Base-by-base conservation (phyloP, 2,888 invertebrate species). In the Nephrotoma guestfalica region DNA sequence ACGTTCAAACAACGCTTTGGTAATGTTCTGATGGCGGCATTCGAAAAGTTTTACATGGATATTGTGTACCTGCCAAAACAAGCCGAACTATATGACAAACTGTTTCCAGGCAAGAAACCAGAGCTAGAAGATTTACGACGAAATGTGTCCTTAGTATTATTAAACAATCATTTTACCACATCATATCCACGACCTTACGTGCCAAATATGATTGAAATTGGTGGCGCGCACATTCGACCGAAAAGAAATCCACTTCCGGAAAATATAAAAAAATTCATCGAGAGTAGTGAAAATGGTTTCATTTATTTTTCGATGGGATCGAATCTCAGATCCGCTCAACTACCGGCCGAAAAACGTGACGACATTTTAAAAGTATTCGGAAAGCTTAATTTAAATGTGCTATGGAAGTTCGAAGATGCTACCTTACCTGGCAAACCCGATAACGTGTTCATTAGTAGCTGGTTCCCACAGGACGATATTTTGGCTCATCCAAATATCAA, bases 251-350 rank as follows among this genome's bases (percentile, higher is more conserved):
- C 90, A 0, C 87, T 91, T 83, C 91, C 91, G 0, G 87, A 87
- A 30, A 90, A 92, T 45, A 89, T 92, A 7, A 89, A 91, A 86
- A 88, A 89, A 18, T 92, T 92, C 84, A 88, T 93, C 4, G 90
- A 91, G 45, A 90, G 89, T 0, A 91, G 92, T 4, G 87, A 89
- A 43, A 89, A 93, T 87, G 93, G 93, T 0, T 92, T 90, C 2
- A 90, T 93, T 30, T 91, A 92, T 87, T 92, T 93, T 87, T 91
- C 92, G 0, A 90, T 93, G 90, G 93, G 93, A 9, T 90, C 91
- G 0, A 91, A 90, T 86, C 18, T 91, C 4, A 90, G 89, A 86
- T 90, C 90, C 83, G 89, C 89, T 84, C 86, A 88, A 47, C 86
- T 91, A 18, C 90, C 90, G 0, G 2, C 86, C 0, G 88, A 89